phyloP scores from a whole-genome alignment of 2,888 invertebrate species.

The Drosophila anomelani region DNA sequence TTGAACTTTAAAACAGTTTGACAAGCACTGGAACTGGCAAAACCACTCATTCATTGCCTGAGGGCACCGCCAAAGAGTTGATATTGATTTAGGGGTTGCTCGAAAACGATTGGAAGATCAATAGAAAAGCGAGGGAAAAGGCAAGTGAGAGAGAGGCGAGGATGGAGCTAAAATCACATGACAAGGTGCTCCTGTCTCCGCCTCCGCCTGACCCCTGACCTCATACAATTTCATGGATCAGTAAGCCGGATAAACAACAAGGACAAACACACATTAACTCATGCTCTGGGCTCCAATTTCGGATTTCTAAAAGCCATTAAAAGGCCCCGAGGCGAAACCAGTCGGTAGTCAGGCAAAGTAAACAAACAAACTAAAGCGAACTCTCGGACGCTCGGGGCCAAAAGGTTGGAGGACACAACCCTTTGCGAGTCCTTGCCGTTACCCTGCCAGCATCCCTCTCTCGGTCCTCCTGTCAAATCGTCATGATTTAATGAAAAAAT shows the following conservation, averaged over 20 bases:
- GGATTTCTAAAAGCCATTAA: slow-evolving; percentile 49
- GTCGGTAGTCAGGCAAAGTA: slow-evolving; percentile 29
- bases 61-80: slow-evolving; percentile 50
- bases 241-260: slow-evolving; percentile 30
- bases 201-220: slow-evolving; percentile 30
- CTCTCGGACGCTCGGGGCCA: slow-evolving; percentile 43
- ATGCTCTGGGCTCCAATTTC: slow-evolving; percentile 34
- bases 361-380: slow-evolving; percentile 69
- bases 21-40: slow-evolving; percentile 32
- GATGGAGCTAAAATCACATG: slow-evolving; percentile 10
- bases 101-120: slow-evolving; percentile 69
- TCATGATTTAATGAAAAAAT: slow-evolving; percentile 81
- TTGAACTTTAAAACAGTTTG: slow-evolving; percentile 54
- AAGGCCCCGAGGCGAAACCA: slow-evolving; percentile 40
- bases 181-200: not conserved
- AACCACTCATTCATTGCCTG: slow-evolving; percentile 54
- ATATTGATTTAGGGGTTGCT: slow-evolving; percentile 75
- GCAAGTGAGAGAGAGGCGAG: slow-evolving; percentile 1
- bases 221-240: slow-evolving; percentile 48
- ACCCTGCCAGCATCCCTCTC: slow-evolving; percentile 36
- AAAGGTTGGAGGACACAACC: slow-evolving; percentile 67
- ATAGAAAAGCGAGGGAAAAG: slow-evolving; percentile 32
- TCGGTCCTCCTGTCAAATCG: slow-evolving; percentile 70
- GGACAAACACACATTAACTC: slow-evolving; percentile 35
- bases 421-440: slow-evolving; percentile 59